Conservation (phyloP, 2,797 vertebrate species). For the Saguinus oedipus region DNA sequence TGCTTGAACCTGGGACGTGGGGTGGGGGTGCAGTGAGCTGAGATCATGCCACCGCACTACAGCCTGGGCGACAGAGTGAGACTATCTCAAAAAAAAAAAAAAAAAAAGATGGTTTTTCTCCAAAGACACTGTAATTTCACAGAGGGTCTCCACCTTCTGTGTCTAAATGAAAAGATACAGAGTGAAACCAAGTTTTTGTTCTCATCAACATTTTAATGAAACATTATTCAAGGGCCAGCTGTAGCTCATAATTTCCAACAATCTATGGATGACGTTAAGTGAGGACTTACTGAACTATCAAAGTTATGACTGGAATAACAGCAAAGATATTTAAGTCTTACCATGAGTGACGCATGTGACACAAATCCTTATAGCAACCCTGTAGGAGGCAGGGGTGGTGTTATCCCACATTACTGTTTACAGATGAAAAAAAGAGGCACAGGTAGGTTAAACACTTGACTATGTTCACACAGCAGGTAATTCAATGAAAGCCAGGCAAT, state of each 20-base stretch:
- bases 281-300: background rate
- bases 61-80: no score
- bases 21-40: no score
- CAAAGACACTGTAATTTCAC: background rate
- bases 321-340: no score
- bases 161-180: background rate
- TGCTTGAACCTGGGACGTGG: no score
- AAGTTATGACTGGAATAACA: background rate
- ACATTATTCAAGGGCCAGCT: background rate
- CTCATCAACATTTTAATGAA: background rate
- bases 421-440: background rate
- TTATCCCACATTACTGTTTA: background rate
- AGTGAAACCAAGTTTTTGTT: background rate
- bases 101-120: background rate
- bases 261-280: background rate
- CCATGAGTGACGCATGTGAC: fast-evolving
- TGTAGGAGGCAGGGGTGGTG: fast-evolving
- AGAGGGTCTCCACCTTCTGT: background rate
- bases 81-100: no score
- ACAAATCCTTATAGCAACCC: background rate
- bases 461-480: background rate
- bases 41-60: no score
- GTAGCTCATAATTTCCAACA: background rate
- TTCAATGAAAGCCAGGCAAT: background rate
- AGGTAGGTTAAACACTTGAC: background rate